Conservation (phyloP, 2,113 vertebrate species). For the Cyrtonyx montezumae region DNA sequence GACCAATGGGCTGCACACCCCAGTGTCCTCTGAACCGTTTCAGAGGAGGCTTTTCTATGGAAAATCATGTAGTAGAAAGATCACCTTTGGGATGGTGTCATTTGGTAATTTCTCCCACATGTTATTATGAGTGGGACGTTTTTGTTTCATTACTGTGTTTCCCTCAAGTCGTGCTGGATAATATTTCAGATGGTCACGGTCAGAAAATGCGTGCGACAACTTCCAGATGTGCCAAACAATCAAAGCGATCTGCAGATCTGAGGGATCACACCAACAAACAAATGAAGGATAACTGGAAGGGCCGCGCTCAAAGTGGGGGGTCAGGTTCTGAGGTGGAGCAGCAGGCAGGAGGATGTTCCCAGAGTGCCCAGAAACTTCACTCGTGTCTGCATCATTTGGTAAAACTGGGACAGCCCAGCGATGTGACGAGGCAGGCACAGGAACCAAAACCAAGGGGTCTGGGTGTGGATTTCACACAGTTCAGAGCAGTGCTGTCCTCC, state of each 20-base stretch:
- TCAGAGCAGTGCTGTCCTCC: not conserved
- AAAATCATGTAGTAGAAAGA: not conserved
- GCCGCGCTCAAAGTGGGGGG: conserved; percentile 61
- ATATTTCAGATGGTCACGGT: conserved; percentile 75
- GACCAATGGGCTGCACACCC: not conserved
- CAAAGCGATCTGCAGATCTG: conserved; percentile 73
- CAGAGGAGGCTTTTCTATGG: not conserved
- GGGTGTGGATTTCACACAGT: not conserved
- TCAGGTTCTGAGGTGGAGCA: not conserved
- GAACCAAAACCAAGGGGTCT: not conserved
- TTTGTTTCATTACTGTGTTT: conserved; percentile 74
- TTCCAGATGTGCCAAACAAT: conserved; percentile 80
- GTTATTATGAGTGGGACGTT: conserved; percentile 75
- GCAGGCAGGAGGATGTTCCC: not conserved
- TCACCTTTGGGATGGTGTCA: conserved; percentile 55
- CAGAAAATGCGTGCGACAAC: conserved; percentile 71
- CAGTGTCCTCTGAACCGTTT: not conserved
- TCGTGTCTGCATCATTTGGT: conserved; percentile 2
- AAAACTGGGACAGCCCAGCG: not conserved
- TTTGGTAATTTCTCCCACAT: conserved; percentile 78
- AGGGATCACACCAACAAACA: conserved; percentile 69
- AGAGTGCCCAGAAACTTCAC: conserved; percentile 27
- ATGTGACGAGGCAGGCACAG: not conserved
- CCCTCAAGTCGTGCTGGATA: conserved; percentile 74
- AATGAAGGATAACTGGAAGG: conserved; percentile 69